Evolutionary conservation across 2,888 invertebrate species (phyloP).

Genomic region (Tetheella fluctuosa): DNA sequence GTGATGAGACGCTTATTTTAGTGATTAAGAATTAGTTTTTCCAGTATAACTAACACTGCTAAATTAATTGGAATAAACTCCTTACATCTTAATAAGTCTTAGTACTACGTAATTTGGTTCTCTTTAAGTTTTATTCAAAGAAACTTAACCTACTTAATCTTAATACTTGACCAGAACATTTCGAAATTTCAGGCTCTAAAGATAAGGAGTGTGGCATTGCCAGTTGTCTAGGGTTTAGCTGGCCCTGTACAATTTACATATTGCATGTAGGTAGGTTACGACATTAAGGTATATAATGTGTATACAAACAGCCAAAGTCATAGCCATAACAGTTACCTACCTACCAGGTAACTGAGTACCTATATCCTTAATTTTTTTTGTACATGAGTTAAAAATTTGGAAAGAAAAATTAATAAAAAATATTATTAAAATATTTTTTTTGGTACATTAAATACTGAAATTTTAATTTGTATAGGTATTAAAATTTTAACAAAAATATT

Average conservation of each 20-base stretch:
- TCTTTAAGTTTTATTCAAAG: neutral
- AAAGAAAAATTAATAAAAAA: too few species aligned
- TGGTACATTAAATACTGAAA: too few species aligned
- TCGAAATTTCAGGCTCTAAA: conserved; percentile 27
- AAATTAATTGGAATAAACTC: neutral
- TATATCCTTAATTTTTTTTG: too few species aligned
- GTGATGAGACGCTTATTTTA: too few species aligned
- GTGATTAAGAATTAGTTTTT: too few species aligned
- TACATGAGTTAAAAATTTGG: too few species aligned
- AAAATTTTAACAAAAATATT: too few species aligned
- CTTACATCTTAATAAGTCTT: neutral
- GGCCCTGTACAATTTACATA: conserved; percentile 16
- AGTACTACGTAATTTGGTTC: neutral
- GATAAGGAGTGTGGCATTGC: conserved; percentile 35
- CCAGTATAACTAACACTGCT: too few species aligned
- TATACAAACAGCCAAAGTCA: neutral
- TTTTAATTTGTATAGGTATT: too few species aligned
- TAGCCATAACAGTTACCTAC: too few species aligned
- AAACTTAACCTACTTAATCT: neutral
- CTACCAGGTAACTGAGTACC: too few species aligned
- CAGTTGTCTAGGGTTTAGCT: conserved; percentile 29
- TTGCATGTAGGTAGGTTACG: conserved; percentile 24
- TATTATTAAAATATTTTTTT: too few species aligned
- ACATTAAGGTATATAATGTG: conserved; percentile 5
- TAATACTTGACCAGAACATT: conserved; percentile 5